Conservation (phyloP, 2,113 vertebrate genomes). For the Bolborhynchus lineola region DNA sequence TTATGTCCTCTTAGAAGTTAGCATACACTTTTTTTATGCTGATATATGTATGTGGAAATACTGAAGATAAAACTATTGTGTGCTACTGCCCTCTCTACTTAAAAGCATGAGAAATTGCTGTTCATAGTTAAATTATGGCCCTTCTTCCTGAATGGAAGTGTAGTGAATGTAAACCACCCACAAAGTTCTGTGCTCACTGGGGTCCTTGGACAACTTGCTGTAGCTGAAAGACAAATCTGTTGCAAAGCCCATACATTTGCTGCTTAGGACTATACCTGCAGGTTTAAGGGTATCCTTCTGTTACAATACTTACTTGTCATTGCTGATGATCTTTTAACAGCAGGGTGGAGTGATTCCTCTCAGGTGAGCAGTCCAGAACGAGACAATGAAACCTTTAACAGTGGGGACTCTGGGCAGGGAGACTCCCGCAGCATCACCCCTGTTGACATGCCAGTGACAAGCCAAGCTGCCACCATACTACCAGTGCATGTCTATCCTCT, state of each 20-base stretch:
- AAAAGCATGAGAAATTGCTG: background rate
- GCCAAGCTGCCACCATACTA: slow-evolving; percentile 81
- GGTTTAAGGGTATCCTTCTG: background rate
- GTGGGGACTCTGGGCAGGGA: slow-evolving; percentile 88
- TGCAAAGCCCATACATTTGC: background rate
- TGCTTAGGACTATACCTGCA: background rate
- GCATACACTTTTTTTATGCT: background rate
- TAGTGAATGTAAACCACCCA: background rate
- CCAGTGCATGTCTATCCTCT: slow-evolving; percentile 88
- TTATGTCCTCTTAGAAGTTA: background rate
- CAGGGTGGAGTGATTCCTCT: slow-evolving; percentile 92
- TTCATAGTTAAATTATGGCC: background rate
- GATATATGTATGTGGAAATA: background rate
- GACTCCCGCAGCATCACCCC: slow-evolving; percentile 87
- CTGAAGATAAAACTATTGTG: background rate
- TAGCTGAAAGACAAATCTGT: background rate
- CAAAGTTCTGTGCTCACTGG: background rate
- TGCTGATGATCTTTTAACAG: slow-evolving; percentile 57
- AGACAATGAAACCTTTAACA: slow-evolving; percentile 81
- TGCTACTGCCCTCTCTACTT: background rate
- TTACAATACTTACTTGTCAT: background rate
- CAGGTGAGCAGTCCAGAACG: slow-evolving; percentile 93
- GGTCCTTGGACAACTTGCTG: background rate
- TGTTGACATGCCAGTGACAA: slow-evolving; percentile 81
- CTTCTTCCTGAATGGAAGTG: background rate